Percentiles rank a stretch among this genome's conserved stretches.
These are phyloP conservation scores for Zhuqinia jingwanae DNA, from an alignment of 2,888 invertebrate genomes.

Conservation along the genomic window DNA sequence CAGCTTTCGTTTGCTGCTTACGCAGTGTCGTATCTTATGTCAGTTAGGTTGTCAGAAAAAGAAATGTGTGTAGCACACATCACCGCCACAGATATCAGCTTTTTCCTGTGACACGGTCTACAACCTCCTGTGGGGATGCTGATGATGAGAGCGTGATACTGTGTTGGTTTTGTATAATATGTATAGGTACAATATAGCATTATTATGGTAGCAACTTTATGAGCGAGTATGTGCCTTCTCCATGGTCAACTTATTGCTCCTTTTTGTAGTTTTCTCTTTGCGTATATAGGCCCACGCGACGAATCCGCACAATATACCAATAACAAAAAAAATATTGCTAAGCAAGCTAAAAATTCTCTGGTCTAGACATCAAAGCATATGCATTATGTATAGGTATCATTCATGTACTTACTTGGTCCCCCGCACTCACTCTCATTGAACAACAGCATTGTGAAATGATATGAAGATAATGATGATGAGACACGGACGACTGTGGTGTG, in stretches of 20 bases:
- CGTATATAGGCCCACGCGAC: not conserved
- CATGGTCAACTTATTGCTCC: not conserved
- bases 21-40: constrained; percentile 41
- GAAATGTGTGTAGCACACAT: constrained; percentile 21
- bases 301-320: too few species aligned
- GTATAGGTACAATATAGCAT: too few species aligned
- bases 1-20: constrained; percentile 13
- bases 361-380: constrained; percentile 14
- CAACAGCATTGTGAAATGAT: constrained; percentile 29
- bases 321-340: too few species aligned
- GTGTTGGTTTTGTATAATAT: too few species aligned
- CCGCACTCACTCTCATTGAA: not conserved
- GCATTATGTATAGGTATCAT: constrained; percentile 36
- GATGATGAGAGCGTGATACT: constrained; percentile 29
- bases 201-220: not conserved
- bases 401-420: not conserved
- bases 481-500: not conserved
- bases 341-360: too few species aligned
- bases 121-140: constrained; percentile 62
- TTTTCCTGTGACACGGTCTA: constrained; percentile 44
- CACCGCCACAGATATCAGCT: constrained; percentile 48
- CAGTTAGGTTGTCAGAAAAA: constrained; percentile 35
- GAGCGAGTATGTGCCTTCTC: not conserved
- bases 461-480: constrained; percentile 40
- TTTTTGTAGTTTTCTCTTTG: not conserved